Evolutionary conservation across 2,797 vertebrate genomes (phyloP), one percentile per base, ranked within the genome.

Genomic region (Salarias fasciatus): DNA sequence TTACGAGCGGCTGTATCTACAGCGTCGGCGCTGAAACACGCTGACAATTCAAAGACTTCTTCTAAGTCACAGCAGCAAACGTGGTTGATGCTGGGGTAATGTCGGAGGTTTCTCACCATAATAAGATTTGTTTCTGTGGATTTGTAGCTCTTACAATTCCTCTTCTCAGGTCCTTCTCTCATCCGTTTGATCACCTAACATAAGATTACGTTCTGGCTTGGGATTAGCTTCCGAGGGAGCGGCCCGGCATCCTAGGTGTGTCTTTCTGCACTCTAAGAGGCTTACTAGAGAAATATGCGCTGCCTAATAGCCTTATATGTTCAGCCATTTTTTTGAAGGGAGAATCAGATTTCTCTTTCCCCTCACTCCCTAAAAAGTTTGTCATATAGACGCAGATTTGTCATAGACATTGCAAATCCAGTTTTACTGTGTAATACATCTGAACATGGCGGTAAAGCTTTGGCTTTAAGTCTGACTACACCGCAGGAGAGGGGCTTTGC

Each of bases 151-250:
- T 85, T 89, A 91, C 89, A 89, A 84, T 88, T 92, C 68, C 69
- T 80, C 80, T 69, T 90, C 78, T 67, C 82, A 89, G 82, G 86
- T 89, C 85, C 79, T 63, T 53, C 80, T 82, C 79, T 75, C 73
- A 68, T 84, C 82, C 73, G 89, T 93, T 93, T 94, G 92, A 93
- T 93, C 91, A 92, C 88, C 84, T 85, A 89, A 92, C 88, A 89
- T 8, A 53, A 87, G 90, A 93, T 93, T 93, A 91, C 41, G 85
- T 85, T 84, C 72, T 70, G 86, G 82, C 63, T 74, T 33, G 14
- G 88, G 91, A 93, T 94, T 93, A 92, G 67, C 72, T 85, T 76
- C 75, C 18, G 43, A 85, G 84, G 69, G 79, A 88, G 91, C 75
- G 66, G 86, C 73, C 86, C 79, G 83, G 84, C 86, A 85, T 77